These are phyloP conservation scores for Theristicus caerulescens DNA, from an alignment of 2,113 vertebrate genomes.

Conservation along the genomic window DNA sequence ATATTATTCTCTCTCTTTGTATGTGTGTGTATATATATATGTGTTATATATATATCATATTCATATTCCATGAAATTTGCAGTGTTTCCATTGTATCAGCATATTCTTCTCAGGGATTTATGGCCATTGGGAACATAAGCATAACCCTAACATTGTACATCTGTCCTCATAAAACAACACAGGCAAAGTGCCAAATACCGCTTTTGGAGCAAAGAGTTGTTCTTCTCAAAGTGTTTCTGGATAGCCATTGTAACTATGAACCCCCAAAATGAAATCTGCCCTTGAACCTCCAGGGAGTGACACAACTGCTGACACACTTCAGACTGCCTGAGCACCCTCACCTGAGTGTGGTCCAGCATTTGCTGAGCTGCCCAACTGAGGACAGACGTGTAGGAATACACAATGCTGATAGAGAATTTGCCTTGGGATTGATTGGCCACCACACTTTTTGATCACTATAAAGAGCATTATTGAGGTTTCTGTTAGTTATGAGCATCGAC, in stretches of 20 bases:
- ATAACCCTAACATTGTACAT: conserved; percentile 18
- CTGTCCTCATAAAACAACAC: conserved; percentile 1
- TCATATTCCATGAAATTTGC: background rate
- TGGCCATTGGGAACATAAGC: background rate
- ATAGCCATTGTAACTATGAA: background rate
- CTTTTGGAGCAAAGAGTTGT: background rate
- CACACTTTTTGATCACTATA: background rate
- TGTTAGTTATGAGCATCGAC: conserved; percentile 10
- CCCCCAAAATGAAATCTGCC: background rate
- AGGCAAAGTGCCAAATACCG: background rate
- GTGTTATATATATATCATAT: background rate
- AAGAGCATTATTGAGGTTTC: conserved; percentile 9
- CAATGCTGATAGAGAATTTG: background rate
- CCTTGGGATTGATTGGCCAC: background rate
- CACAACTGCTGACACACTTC: background rate
- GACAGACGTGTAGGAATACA: background rate
- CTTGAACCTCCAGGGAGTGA: background rate
- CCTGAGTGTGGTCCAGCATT: background rate
- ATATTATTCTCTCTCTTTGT: background rate
- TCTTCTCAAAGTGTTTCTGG: background rate
- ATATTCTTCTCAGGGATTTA: conserved; percentile 34
- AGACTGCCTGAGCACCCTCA: background rate
- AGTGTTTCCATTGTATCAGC: conserved; percentile 30
- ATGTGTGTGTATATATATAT: background rate
- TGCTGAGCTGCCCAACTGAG: background rate